phyloP scores from a whole-genome alignment of 1,140 invertebrate genomes.

The Bombus breviceps region DNA sequence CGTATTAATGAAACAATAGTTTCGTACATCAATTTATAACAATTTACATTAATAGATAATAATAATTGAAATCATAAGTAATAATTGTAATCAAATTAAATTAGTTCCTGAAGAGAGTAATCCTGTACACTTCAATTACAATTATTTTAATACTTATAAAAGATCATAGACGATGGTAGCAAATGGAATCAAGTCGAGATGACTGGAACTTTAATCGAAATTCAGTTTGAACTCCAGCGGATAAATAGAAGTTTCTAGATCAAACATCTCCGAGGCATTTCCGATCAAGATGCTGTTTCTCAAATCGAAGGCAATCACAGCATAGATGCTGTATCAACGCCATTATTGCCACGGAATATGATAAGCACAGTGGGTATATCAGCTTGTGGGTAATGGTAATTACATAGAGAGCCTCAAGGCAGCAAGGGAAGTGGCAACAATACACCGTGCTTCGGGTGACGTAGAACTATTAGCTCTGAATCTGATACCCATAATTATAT shows the following conservation, averaged over 20 bases:
- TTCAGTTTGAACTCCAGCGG: neutral
- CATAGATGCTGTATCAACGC: slow-evolving; percentile 61
- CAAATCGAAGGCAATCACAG: slow-evolving; percentile 69
- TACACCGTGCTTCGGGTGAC: slow-evolving; percentile 64
- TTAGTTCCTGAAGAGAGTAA: too few relatives aligned
- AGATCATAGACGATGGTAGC: neutral
- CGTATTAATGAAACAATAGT: too few relatives aligned
- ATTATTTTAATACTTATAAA: neutral
- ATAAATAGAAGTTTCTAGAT: slow-evolving; percentile 27
- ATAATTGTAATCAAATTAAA: too few relatives aligned
- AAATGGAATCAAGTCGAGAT: neutral
- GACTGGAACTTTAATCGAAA: neutral
- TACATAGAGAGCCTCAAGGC: slow-evolving; percentile 71
- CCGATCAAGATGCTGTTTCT: slow-evolving; percentile 46
- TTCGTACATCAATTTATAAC: too few relatives aligned
- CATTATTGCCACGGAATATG: slow-evolving; percentile 74
- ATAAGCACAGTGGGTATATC: slow-evolving; percentile 73
- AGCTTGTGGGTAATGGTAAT: slow-evolving; percentile 76
- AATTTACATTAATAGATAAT: too few relatives aligned
- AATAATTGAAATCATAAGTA: too few relatives aligned
- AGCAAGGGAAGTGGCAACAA: slow-evolving; percentile 68
- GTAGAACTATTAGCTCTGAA: slow-evolving; percentile 69
- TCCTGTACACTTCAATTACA: too few relatives aligned
- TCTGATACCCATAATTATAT: slow-evolving; percentile 73
- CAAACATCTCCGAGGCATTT: slow-evolving; percentile 28